phyloP scores from a whole-genome alignment of 2,888 invertebrate species.

The Calameuta pallipes region DNA sequence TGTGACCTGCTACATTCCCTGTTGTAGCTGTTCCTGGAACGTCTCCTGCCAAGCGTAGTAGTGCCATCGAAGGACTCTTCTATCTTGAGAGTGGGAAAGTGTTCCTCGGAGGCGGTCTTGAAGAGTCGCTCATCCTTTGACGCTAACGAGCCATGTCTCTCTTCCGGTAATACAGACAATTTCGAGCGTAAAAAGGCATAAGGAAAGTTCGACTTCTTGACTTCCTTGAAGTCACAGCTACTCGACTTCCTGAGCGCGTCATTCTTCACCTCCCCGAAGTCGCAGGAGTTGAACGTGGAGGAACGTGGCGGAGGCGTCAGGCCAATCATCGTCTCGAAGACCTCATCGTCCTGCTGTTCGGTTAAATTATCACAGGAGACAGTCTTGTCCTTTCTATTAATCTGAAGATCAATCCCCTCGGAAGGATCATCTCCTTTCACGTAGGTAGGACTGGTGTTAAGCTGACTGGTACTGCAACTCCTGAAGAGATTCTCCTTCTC shows the following conservation, averaged over 20 bases:
- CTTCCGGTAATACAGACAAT: constrained; percentile 81
- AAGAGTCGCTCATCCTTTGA: constrained; percentile 68
- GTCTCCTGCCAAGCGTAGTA: constrained; percentile 58
- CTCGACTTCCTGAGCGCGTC: constrained; percentile 52
- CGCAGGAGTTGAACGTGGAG: constrained; percentile 48
- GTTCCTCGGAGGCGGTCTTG: constrained; percentile 73
- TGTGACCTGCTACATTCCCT: constrained; percentile 28
- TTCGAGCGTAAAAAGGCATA: constrained; percentile 83
- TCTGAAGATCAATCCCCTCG: constrained; percentile 78
- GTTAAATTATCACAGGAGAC: constrained; percentile 61
- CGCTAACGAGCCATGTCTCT: constrained; percentile 65
- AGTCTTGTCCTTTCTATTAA: constrained; percentile 58
- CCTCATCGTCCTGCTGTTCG: constrained; percentile 25
- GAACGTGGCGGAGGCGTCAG: constrained; percentile 20
- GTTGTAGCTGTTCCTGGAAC: constrained; percentile 42
- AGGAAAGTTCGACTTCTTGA: constrained; percentile 77
- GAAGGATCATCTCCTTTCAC: constrained; percentile 84
- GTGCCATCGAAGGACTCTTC: constrained; percentile 58
- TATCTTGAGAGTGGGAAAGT: constrained; percentile 65
- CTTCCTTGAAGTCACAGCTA: constrained; percentile 62
- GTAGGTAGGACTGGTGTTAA: constrained; percentile 74
- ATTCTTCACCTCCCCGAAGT: constrained; percentile 43
- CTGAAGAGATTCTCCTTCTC: constrained; percentile 73
- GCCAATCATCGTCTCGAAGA: constrained; percentile 14
- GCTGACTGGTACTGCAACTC: constrained; percentile 81